Evolutionary conservation across 2,113 vertebrate species (phyloP).

Genomic region (Anseranas semipalmata): DNA sequence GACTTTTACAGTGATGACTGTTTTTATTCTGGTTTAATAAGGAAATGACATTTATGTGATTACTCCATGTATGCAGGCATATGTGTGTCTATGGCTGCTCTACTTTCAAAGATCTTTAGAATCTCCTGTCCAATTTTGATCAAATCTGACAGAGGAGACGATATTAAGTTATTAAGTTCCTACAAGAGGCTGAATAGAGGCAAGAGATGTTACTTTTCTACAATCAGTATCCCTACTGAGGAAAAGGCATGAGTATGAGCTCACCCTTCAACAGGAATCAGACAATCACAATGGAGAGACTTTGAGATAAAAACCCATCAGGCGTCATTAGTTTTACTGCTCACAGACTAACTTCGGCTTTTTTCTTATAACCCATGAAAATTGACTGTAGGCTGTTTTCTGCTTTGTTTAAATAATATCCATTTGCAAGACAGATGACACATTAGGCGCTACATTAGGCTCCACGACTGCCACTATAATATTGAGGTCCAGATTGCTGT

Average conservation of each 20-base stretch:
- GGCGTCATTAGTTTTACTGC: constrained; percentile 23
- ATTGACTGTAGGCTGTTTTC: not conserved
- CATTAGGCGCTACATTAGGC: not conserved
- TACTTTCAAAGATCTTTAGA: constrained; percentile 11
- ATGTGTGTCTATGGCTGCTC: not conserved
- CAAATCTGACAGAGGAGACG: constrained; percentile 22
- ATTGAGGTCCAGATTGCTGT: not conserved
- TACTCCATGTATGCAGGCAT: not conserved
- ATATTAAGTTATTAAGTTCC: constrained; percentile 22
- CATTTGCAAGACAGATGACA: constrained; percentile 34
- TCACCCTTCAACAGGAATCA: constrained; percentile 28
- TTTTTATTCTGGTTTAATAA: constrained; percentile 29
- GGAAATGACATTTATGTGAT: constrained; percentile 33
- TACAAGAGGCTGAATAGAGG: constrained; percentile 12
- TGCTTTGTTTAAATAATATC: constrained; percentile 27
- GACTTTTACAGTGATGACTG: not conserved
- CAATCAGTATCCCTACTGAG: not conserved
- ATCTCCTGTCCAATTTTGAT: constrained; percentile 40
- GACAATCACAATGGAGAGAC: not conserved
- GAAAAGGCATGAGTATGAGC: not conserved
- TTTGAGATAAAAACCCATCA: constrained; percentile 37
- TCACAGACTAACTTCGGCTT: not conserved
- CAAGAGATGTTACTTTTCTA: constrained; percentile 5
- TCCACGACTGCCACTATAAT: not conserved
- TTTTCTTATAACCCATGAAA: not conserved